Percentiles rank a stretch among this genome's conserved stretches.
These are phyloP conservation scores for Apodemia hepburni DNA, from an alignment of 2,888 invertebrate species.

Conservation along the genomic window DNA sequence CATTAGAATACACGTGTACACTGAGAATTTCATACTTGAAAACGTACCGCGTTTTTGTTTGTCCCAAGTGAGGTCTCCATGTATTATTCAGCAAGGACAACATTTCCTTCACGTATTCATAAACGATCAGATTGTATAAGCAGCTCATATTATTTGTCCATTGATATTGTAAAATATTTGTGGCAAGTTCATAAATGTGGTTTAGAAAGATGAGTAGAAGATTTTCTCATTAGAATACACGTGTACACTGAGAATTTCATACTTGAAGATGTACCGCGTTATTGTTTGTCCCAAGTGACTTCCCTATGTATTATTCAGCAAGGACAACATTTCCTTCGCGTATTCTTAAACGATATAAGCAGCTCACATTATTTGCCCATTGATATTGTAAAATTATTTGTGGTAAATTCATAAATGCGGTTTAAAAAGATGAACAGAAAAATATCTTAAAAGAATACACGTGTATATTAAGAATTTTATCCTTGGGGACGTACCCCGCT, in stretches of 20 bases:
- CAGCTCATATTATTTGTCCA: too few species aligned
- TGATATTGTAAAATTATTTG: too few species aligned
- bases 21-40: neutral
- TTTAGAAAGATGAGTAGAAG: neutral
- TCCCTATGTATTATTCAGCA: constrained; percentile 10
- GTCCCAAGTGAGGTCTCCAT: neutral
- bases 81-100: constrained; percentile 7
- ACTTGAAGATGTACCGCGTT: neutral
- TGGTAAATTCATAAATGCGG: too few species aligned
- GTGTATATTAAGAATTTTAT: neutral
- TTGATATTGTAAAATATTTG: too few species aligned
- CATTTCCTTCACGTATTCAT: neutral
- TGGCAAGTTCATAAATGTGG: too few species aligned
- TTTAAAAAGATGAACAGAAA: too few species aligned
- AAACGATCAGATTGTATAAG: neutral
- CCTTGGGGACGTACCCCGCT: neutral
- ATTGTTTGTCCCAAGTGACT: constrained; percentile 1
- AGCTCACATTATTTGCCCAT: too few species aligned
- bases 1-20: neutral
- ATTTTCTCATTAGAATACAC: neutral
- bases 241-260: constrained; percentile 2
- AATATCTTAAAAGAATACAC: too few species aligned
- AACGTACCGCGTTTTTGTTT: neutral
- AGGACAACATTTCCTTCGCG: neutral
- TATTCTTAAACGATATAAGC: neutral